Evolutionary conservation across 1,140 invertebrate species (phyloP).

Genomic region (Drosophila varians): DNA sequence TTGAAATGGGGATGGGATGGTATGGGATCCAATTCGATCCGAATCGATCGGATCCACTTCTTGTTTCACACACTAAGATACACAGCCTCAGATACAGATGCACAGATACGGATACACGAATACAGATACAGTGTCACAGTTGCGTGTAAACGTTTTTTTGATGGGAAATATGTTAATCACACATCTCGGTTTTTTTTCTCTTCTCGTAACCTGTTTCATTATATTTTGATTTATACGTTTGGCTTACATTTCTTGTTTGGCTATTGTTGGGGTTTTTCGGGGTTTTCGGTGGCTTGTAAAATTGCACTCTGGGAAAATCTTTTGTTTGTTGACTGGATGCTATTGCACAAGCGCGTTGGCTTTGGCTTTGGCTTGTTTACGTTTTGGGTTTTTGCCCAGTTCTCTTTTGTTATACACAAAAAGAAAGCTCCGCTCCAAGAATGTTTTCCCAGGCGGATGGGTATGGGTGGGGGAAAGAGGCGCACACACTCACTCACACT

Average conservation of each 20-base stretch:
- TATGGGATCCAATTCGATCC: constrained; percentile 7
- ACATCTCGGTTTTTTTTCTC: constrained; percentile 55
- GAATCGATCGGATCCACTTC: constrained; percentile 65
- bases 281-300: constrained; percentile 39
- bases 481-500: constrained; percentile 16
- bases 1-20: constrained; percentile 25
- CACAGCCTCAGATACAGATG: constrained; percentile 12
- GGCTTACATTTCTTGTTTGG: constrained; percentile 57
- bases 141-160: constrained; percentile 64
- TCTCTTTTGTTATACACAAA: constrained; percentile 60
- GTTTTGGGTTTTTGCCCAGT: constrained; percentile 49
- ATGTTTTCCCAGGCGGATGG: constrained; percentile 73
- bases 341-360: constrained; percentile 42
- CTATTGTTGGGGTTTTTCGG: neutral
- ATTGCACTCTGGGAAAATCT: constrained; percentile 62
- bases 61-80: constrained; percentile 53
- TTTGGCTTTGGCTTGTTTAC: constrained; percentile 48
- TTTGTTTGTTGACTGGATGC: constrained; percentile 46
- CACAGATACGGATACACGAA: neutral
- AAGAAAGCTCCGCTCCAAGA: constrained; percentile 70
- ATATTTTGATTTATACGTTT: constrained; percentile 74
- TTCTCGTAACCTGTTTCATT: constrained; percentile 71
- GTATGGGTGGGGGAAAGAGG: constrained; percentile 48
- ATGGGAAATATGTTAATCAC: constrained; percentile 80
- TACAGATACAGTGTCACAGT: constrained; percentile 9